Base-by-base conservation (phyloP, 2,113 vertebrate species). In the Mola mola region DNA sequence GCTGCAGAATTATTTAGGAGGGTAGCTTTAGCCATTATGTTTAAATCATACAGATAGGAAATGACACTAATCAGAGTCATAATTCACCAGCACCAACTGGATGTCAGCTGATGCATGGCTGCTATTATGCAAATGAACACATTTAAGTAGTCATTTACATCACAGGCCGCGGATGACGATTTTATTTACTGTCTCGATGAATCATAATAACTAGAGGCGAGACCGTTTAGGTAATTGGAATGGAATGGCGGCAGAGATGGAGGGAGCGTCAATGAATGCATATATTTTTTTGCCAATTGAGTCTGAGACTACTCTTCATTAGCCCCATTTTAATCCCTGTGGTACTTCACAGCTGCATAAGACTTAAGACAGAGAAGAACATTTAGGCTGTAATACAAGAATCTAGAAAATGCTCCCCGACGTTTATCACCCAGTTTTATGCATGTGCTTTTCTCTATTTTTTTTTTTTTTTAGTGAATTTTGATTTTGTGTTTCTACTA, bases 141-240 rank as follows among this genome's bases (percentile, higher is more conserved):
- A 61, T 80, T 80, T 53, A 73, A 66, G 40, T 49, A 72, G 66
- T 55, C 60, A 50, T 82, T 86, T 71, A 72, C 70, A 88, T 75
- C 65, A 73, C 53, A 25, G 47, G 56, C 55, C 2, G 12, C 28
- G 49, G 64, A 62, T 62, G 60, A 64, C 78, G 72, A 52, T 81
- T 83, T 75, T 85, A 82, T 87, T 89, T 81, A 84, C 77, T 72
- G 74, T 88, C 82, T 80, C 44, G 8, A 60, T 83, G 74, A 79
- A 75, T 86, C 76, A 56, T 73, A 63, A 81, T 82, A 76, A 72
- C 65, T 49, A 4, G 21, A 66, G 52, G 66, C 55, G 3, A 57
- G 62, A 33, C 42, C 2, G 22, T 58, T 78, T 28, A 28, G 47
- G 48, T 65, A 69, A 64, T 49, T 62, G 24, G 28, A 70, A 76